Conservation (phyloP, 2,888 invertebrate genomes). For the Mesochorus sp. region DNA sequence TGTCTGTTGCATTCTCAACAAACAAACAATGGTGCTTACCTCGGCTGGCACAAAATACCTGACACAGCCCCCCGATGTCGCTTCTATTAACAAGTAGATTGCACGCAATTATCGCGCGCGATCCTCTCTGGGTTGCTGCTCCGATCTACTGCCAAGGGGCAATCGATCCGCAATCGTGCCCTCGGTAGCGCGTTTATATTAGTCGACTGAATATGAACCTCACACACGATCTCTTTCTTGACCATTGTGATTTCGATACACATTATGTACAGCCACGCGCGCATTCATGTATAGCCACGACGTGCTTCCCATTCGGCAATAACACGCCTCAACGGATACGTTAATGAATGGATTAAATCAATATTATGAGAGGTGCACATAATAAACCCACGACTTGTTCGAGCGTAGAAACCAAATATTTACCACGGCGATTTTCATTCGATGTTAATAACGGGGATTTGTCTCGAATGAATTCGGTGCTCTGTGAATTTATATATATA, state of each 20-base stretch:
- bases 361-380: constrained; percentile 44
- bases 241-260: constrained; percentile 1
- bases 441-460: constrained; percentile 42
- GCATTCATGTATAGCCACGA: background rate
- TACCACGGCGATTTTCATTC: constrained; percentile 32
- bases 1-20: constrained; percentile 71
- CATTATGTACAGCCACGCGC: background rate
- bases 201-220: background rate
- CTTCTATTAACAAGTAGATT: constrained; percentile 78
- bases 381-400: constrained; percentile 32
- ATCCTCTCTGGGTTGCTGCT: constrained; percentile 56
- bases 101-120: constrained; percentile 76
- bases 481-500: no score
- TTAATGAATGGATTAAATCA: constrained; percentile 52
- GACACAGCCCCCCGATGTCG: constrained; percentile 74
- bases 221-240: background rate
- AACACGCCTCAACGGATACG: constrained; percentile 14
- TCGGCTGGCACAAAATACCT: constrained; percentile 74
- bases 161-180: constrained; percentile 32
- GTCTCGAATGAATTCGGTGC: no score
- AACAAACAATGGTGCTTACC: constrained; percentile 73
- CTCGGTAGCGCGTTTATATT: background rate
- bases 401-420: constrained; percentile 42
- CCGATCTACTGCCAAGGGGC: background rate
- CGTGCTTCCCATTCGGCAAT: background rate